Conservation (phyloP, 2,888 invertebrate species). For the Pharmacophagus antenor region DNA sequence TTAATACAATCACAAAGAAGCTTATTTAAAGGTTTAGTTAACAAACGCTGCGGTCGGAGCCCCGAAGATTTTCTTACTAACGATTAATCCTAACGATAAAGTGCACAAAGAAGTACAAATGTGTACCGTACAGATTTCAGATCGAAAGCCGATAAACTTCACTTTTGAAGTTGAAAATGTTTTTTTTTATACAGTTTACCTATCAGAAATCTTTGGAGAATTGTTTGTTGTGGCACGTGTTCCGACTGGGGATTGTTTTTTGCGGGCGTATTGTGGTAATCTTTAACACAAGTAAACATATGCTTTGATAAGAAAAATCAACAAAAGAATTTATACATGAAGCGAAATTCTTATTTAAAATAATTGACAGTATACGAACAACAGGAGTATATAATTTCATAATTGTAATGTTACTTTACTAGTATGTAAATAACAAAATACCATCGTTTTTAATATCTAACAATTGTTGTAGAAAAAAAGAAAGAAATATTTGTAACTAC, state of each 20-base stretch:
- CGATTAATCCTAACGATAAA: slow-evolving; percentile 70
- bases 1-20: slow-evolving; percentile 46
- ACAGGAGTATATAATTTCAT: too few relatives aligned
- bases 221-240: slow-evolving; percentile 65
- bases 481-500: too few relatives aligned
- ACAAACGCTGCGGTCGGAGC: slow-evolving; percentile 56
- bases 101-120: slow-evolving; percentile 66
- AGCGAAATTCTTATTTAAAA: background rate
- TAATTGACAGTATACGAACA: background rate
- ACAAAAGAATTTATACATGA: background rate
- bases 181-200: slow-evolving; percentile 51
- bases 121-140: slow-evolving; percentile 76
- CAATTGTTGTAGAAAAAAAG: too few relatives aligned
- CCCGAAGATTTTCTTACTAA: slow-evolving; percentile 60
- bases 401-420: too few relatives aligned
- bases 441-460: too few relatives aligned
- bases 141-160: slow-evolving; percentile 74
- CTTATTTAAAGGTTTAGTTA: slow-evolving; percentile 50
- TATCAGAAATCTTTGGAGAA: slow-evolving; percentile 57
- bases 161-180: slow-evolving; percentile 64
- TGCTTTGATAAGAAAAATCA: slow-evolving; percentile 3
- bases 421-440: too few relatives aligned
- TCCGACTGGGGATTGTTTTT: slow-evolving; percentile 65
- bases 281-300: slow-evolving; percentile 10
- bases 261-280: slow-evolving; percentile 46